Evolutionary conservation across 2,113 vertebrate genomes (phyloP).

Genomic region (Ellobius talpinus): DNA sequence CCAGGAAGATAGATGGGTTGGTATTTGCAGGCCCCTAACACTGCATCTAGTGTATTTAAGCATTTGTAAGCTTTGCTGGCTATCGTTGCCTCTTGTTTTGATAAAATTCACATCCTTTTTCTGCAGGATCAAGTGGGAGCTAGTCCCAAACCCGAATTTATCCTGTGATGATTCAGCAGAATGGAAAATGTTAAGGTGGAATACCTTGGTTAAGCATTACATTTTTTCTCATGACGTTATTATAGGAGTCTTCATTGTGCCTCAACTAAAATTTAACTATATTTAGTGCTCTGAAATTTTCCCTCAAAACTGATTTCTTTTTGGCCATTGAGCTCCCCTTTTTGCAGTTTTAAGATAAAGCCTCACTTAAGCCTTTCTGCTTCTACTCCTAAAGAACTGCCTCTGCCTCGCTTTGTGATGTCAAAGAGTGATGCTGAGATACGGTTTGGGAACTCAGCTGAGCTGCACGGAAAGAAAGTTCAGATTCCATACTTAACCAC

Average conservation of each 20-base stretch:
- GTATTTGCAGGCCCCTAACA: constrained; percentile 47
- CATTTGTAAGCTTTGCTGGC: constrained; percentile 26
- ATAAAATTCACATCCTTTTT: constrained; percentile 14
- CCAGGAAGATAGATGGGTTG: constrained; percentile 38
- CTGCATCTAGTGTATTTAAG: constrained; percentile 21
- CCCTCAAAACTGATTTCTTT: constrained; percentile 62
- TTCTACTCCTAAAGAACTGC: constrained; percentile 90
- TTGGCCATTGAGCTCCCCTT: constrained; percentile 45
- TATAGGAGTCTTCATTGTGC: constrained; percentile 43
- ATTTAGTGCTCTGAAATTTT: constrained; percentile 73
- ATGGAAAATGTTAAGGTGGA: constrained; percentile 44
- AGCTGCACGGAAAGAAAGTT: constrained; percentile 87
- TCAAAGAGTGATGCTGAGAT: constrained; percentile 91
- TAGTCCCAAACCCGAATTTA: constrained; percentile 24
- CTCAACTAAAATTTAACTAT: constrained; percentile 68
- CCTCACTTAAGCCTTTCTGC: constrained; percentile 80
- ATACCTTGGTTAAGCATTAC: constrained; percentile 25
- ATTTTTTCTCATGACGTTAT: constrained; percentile 58
- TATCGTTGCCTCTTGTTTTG: constrained; percentile 30
- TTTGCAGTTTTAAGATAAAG: constrained; percentile 64
- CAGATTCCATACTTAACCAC: constrained; percentile 85
- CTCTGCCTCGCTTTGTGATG: constrained; percentile 92
- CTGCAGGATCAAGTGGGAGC: constrained; percentile 37
- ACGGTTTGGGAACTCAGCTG: constrained; percentile 86
- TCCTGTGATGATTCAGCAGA: not conserved